phyloP scores from a whole-genome alignment of 2,888 invertebrate species.

The Ctena decussata region DNA sequence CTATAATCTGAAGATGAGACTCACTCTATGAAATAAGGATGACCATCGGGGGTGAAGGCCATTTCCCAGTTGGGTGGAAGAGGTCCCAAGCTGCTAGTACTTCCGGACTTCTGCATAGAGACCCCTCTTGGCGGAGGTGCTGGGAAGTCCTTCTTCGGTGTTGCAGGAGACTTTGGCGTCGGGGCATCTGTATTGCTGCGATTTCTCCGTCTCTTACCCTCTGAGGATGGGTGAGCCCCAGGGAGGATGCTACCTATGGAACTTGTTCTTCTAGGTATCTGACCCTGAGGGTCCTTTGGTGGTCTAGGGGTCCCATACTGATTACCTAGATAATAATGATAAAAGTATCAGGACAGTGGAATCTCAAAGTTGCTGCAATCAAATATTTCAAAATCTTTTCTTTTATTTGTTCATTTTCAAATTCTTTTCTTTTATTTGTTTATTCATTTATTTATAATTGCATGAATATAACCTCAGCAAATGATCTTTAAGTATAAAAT shows the following conservation, averaged over 20 bases:
- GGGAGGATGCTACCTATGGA: conserved; percentile 86
- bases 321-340: conserved; percentile 88
- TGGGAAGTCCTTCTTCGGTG: conserved; percentile 71
- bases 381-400: too few species aligned
- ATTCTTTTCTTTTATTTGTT: too few species aligned
- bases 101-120: conserved; percentile 81
- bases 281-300: conserved; percentile 82
- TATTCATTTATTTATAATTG: too few species aligned
- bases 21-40: conserved; percentile 97
- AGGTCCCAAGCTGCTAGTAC: conserved; percentile 91
- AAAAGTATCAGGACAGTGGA: too few species aligned
- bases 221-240: conserved; percentile 88
- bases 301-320: conserved; percentile 90
- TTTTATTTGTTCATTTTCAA: too few species aligned
- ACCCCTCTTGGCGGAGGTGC: conserved; percentile 76
- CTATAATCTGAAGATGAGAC: too few species aligned
- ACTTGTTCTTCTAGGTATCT: conserved; percentile 81
- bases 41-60: conserved; percentile 98
- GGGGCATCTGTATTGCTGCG: conserved; percentile 89
- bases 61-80: conserved; percentile 99
- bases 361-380: too few species aligned
- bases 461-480: too few species aligned
- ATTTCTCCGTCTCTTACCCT: conserved; percentile 88
- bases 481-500: too few species aligned
- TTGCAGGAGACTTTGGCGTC: conserved; percentile 68